These are phyloP conservation scores for Morone saxatilis DNA, from an alignment of 2,113 vertebrate species.

Conservation along the genomic window DNA sequence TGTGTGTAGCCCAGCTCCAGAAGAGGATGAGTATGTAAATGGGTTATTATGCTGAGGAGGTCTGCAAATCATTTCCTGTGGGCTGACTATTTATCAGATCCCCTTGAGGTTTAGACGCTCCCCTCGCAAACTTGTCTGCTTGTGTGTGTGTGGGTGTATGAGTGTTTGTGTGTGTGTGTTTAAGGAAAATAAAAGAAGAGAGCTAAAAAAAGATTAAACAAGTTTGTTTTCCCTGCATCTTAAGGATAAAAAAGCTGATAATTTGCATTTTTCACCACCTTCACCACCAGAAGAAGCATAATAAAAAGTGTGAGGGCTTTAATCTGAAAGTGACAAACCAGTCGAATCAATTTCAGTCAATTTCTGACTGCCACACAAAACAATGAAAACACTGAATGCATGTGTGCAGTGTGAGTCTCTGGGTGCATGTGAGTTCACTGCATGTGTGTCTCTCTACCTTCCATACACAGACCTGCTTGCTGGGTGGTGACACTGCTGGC, in stretches of 20 bases:
- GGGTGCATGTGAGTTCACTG: constrained; percentile 35
- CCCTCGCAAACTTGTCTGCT: constrained; percentile 46
- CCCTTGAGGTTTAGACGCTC: constrained; percentile 67
- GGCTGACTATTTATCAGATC: constrained; percentile 73
- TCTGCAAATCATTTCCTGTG: constrained; percentile 80
- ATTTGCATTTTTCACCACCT: constrained; percentile 39
- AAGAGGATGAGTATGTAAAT: constrained; percentile 70
- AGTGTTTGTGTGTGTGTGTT: not conserved
- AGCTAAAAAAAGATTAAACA: not conserved
- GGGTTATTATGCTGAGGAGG: constrained; percentile 67
- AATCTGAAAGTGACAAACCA: constrained; percentile 15
- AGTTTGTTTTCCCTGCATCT: constrained; percentile 16
- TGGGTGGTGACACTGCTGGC: constrained; percentile 85
- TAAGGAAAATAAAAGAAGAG: not conserved
- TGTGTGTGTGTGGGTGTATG: constrained; percentile 2
- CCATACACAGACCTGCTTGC: constrained; percentile 65
- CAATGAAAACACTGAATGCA: not conserved
- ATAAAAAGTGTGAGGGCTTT: not conserved
- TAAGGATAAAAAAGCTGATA: not conserved
- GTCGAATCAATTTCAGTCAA: not conserved
- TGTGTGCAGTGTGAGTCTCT: constrained; percentile 23
- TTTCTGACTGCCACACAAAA: not conserved
- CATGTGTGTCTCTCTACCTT: constrained; percentile 43
- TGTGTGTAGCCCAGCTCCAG: constrained; percentile 38
- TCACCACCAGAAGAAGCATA: not conserved